phyloP scores from a whole-genome alignment of 2,888 invertebrate species.

The Cerceris ruficornis region DNA sequence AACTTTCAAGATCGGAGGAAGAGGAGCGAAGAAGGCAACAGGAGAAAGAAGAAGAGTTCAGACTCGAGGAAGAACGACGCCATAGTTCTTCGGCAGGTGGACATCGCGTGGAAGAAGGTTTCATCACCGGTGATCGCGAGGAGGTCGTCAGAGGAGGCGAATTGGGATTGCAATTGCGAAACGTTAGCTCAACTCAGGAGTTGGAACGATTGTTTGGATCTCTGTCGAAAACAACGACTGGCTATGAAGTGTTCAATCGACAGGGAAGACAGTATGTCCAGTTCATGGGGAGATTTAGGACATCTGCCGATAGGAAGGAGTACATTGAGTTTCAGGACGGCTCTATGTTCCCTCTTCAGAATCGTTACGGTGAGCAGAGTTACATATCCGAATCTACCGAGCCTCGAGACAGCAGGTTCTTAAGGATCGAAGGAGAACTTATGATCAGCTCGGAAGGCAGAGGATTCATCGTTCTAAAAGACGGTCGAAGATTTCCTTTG shows the following conservation, averaged over 20 bases:
- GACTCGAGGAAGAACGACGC: conserved; percentile 64
- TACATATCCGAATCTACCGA: conserved; percentile 48
- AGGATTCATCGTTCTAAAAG: conserved; percentile 70
- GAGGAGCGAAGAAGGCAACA: conserved; percentile 45
- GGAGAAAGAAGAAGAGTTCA: conserved; percentile 61
- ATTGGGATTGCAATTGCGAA: conserved; percentile 62
- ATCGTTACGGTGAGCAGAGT: conserved; percentile 67
- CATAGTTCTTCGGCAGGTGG: conserved; percentile 44
- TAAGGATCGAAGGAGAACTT: conserved; percentile 70
- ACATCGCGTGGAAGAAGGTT: conserved; percentile 36
- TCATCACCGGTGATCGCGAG: conserved; percentile 72
- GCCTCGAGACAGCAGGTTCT: conserved; percentile 51
- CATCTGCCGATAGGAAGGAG: conserved; percentile 65
- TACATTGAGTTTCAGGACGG: conserved; percentile 75
- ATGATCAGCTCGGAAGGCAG: conserved; percentile 67
- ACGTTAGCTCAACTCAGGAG: conserved; percentile 67
- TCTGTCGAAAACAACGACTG: conserved; percentile 64
- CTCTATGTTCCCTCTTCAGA: conserved; percentile 69
- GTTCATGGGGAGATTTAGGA: conserved; percentile 70
- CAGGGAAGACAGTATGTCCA: conserved; percentile 70
- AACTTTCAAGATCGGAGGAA: conserved; percentile 23
- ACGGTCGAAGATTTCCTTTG: conserved; percentile 72
- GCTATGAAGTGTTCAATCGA: conserved; percentile 63
- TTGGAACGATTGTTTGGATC: conserved; percentile 66
- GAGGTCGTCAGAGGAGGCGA: conserved; percentile 65